Conservation (phyloP, 2,888 invertebrate species). For the Busseola fusca region DNA sequence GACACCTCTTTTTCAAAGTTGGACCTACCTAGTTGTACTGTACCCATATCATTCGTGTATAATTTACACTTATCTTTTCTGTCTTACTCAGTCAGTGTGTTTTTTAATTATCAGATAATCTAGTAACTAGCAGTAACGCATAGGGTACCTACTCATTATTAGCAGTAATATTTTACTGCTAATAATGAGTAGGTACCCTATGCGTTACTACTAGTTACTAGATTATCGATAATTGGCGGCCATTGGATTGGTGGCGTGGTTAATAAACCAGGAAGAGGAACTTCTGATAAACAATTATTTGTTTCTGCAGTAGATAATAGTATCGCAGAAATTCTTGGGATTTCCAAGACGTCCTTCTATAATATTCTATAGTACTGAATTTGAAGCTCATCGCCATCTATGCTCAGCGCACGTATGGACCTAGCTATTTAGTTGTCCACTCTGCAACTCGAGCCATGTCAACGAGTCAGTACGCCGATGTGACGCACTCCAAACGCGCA, state of each 20-base stretch:
- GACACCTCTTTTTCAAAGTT: too few species aligned
- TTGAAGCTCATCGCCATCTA: not conserved
- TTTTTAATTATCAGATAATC: not conserved
- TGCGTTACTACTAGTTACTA: too few species aligned
- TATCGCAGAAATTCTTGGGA: not conserved
- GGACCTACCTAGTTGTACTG: too few species aligned
- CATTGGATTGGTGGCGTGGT: too few species aligned
- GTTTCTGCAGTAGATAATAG: not conserved
- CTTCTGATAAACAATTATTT: not conserved
- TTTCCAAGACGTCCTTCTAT: not conserved
- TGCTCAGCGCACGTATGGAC: not conserved
- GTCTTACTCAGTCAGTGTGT: not conserved
- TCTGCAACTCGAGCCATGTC: slow-evolving; percentile 2
- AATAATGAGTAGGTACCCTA: too few species aligned
- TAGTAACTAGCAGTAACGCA: too few species aligned
- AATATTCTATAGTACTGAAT: not conserved
- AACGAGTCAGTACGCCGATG: slow-evolving; percentile 9
- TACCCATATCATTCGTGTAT: too few species aligned
- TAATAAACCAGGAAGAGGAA: not conserved
- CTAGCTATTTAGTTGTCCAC: not conserved
- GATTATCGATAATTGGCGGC: too few species aligned
- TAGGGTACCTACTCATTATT: too few species aligned
- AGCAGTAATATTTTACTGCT: too few species aligned
- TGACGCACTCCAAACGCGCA: slow-evolving; percentile 9
- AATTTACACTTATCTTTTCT: not conserved